Evolutionary conservation across 2,888 invertebrate genomes (phyloP).

Genomic region (Lymantria monacha): DNA sequence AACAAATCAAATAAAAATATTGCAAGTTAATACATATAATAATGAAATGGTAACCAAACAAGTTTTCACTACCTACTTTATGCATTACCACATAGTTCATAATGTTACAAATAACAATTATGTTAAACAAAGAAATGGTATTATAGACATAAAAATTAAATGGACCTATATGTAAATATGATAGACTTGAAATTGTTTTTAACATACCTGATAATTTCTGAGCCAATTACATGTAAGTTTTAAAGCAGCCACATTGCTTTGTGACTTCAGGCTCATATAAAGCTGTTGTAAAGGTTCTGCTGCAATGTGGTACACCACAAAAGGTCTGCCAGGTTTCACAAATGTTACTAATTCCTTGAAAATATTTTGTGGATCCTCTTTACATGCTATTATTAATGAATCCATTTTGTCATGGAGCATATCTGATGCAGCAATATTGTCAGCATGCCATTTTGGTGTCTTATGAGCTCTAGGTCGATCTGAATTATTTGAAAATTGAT

Average conservation of each 20-base stretch:
- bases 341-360: conserved; percentile 88
- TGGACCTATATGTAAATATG: no score
- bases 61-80: no score
- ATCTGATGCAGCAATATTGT: conserved; percentile 85
- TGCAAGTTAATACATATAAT: no score
- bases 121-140: no score
- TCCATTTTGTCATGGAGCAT: conserved; percentile 86
- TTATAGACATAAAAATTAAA: no score
- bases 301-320: conserved; percentile 91
- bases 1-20: neutral
- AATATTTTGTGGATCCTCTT: conserved; percentile 93
- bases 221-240: conserved; percentile 93
- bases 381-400: conserved; percentile 89
- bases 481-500: conserved; percentile 2
- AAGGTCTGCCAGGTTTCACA: conserved; percentile 90
- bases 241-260: conserved; percentile 87
- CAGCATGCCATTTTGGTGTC: conserved; percentile 86
- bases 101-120: no score
- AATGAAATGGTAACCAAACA: no score
- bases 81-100: no score
- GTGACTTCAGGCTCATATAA: conserved; percentile 89
- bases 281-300: conserved; percentile 93
- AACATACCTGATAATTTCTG: conserved; percentile 91
- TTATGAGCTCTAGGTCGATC: conserved; percentile 49
- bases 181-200: no score